These are phyloP conservation scores for Gonocerus acuteangulatus DNA, from an alignment of 2,888 invertebrate genomes.

Conservation along the genomic window DNA sequence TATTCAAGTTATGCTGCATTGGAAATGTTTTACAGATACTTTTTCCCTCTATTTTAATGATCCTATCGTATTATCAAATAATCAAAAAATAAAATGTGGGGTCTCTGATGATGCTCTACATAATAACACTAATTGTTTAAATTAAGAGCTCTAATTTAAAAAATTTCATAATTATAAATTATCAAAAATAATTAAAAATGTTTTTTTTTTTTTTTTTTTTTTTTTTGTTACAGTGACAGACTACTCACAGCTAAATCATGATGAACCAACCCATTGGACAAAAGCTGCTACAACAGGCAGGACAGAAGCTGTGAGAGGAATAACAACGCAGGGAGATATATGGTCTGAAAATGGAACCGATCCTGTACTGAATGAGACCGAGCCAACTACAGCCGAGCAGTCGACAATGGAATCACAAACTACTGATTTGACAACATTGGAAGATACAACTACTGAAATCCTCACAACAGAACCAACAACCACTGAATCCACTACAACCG, in stretches of 20 bases:
- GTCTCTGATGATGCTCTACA: no score
- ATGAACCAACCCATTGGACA: slow-evolving; percentile 37
- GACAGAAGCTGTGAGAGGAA: slow-evolving; percentile 41
- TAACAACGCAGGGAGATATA: slow-evolving; percentile 43
- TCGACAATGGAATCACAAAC: slow-evolving; percentile 45
- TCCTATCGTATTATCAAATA: no score
- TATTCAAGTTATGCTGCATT: no score
- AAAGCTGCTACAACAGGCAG: slow-evolving; percentile 34
- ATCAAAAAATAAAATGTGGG: no score
- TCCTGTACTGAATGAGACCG: slow-evolving; percentile 5
- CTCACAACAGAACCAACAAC: slow-evolving; percentile 38
- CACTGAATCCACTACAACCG: slow-evolving; percentile 40
- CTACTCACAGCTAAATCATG: slow-evolving; percentile 38
- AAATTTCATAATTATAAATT: no score
- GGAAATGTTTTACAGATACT: no score
- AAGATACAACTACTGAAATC: slow-evolving; percentile 9
- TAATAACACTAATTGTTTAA: no score
- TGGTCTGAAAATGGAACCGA: slow-evolving; percentile 30
- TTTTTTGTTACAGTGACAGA: slow-evolving; percentile 34
- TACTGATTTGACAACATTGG: slow-evolving; percentile 33
- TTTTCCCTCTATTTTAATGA: no score
- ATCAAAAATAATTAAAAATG: no score
- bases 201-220: not conserved
- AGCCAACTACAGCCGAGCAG: slow-evolving; percentile 38
- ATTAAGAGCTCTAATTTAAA: no score